These are phyloP conservation scores for Ptilonorhynchus violaceus DNA, from an alignment of 2,113 vertebrate species.

Conservation along the genomic window DNA sequence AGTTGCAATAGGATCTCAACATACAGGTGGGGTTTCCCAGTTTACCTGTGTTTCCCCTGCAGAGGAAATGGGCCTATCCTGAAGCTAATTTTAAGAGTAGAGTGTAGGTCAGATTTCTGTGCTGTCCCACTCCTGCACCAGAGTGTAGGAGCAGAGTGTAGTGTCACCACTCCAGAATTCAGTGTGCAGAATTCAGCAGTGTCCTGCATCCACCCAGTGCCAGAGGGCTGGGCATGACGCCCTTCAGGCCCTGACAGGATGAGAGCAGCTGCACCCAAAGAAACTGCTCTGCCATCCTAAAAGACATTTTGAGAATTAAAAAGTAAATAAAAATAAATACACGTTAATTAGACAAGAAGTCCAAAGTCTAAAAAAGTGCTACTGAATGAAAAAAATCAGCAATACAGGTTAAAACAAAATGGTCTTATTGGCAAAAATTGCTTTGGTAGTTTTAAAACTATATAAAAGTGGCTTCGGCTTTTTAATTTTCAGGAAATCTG, in stretches of 20 bases:
- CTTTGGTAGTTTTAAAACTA: background rate
- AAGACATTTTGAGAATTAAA: background rate
- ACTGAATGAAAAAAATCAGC: background rate
- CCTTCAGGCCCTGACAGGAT: background rate
- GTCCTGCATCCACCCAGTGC: background rate
- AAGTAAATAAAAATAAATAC: background rate
- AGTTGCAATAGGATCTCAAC: background rate
- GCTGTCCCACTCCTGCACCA: background rate
- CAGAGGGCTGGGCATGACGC: fast-evolving
- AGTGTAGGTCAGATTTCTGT: background rate
- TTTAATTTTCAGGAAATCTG: background rate
- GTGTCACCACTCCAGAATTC: background rate
- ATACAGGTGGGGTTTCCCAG: background rate
- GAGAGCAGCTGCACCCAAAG: background rate
- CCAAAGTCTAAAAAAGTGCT: background rate
- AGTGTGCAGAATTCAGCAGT: background rate
- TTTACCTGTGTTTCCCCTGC: background rate
- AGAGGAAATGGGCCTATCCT: background rate
- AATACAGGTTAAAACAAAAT: background rate
- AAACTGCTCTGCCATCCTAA: background rate
- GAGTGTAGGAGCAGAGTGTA: background rate
- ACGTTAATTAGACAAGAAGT: background rate
- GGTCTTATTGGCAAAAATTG: background rate
- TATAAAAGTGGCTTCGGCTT: background rate
- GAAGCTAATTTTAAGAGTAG: background rate